These are phyloP conservation scores for Tetramorium bicarinatum DNA, from an alignment of 2,888 invertebrate genomes.

Conservation along the genomic window DNA sequence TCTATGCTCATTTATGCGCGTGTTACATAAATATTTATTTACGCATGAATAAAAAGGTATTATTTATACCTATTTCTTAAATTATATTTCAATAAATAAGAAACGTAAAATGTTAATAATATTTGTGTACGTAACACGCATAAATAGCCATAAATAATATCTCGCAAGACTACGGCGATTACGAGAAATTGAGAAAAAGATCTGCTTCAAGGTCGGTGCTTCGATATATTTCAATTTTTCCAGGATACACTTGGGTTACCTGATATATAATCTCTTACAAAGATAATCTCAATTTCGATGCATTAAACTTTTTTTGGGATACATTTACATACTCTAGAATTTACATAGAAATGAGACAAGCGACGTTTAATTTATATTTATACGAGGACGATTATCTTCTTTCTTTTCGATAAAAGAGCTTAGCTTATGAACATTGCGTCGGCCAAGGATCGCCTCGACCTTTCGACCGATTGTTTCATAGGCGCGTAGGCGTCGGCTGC, in stretches of 20 bases:
- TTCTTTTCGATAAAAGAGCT: not conserved
- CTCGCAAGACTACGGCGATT: not conserved
- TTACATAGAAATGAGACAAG: not conserved
- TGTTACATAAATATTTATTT: not conserved
- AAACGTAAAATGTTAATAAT: not conserved
- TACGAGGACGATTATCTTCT: not conserved
- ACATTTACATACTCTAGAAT: not conserved
- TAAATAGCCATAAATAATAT: not conserved
- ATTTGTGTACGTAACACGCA: not conserved
- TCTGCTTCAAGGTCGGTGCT: not conserved
- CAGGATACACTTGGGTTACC: not conserved
- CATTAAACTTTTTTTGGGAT: not conserved
- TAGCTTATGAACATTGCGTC: not conserved
- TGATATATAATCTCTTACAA: not conserved
- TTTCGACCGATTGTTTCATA: slow-evolving; percentile 13
- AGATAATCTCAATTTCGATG: not conserved
- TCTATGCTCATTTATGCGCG: slow-evolving; percentile 7
- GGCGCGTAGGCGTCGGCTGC: slow-evolving; percentile 34
- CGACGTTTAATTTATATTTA: not conserved
- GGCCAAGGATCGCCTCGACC: slow-evolving; percentile 23
- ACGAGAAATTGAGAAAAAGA: not conserved
- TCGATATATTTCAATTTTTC: not conserved
- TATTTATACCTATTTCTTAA: not conserved
- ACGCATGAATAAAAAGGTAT: not conserved
- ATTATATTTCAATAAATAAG: not conserved